Base-by-base conservation (phyloP, 2,888 invertebrate genomes). In the Steromphala cineraria region DNA sequence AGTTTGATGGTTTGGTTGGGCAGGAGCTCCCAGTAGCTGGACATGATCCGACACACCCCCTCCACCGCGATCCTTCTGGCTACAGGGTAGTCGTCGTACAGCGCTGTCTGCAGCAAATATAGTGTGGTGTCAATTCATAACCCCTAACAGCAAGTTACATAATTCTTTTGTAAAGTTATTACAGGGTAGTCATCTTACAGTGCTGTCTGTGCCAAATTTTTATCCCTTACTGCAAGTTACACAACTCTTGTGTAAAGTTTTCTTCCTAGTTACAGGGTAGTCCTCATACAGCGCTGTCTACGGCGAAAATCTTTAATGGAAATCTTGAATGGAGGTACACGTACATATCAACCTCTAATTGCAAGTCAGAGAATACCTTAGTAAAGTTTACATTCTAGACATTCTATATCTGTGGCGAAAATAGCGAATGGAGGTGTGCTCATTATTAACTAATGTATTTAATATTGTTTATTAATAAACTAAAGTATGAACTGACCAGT, bases 11-110 rank as follows among this genome's bases (percentile, higher is more conserved):
- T 88, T 56, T 90, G 85, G 5, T 85, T 82, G 4, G 93, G 92
- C n/a, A 93, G 89, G 56, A 92, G 79, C 67, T 92, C 91, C 92
- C 93, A 93, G 87, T 88, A 92, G 0, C 84, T 80, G 40, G 85
- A 85, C 84, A 92, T 86, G 40, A 92, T 90, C 21, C 83, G 83
- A 67, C 90, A 92, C 55, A 92, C 89, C 1, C 93, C 93, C 15
- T 83, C 80, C n/a, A 89, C 87, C n/a, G 89, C 85, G 10, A 85
- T 76, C 5, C 82, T 83, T 19, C 92, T 82, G 1, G 91, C 87
- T 17, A 74, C 78, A 7, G 88, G 89, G 71, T 85, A 85, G 5
- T 91, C 90, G 81, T 92, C 92, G 53, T 87, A 87, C 77, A 92
- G 81, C 53, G 91, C 75, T 10, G 79, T 84, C 92, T 92, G 82